A percentile compares a stretch with the other conserved stretches of the same genome.
phyloP scores from a whole-genome alignment of 1,140 invertebrate species.

The Eumeta japonica region DNA sequence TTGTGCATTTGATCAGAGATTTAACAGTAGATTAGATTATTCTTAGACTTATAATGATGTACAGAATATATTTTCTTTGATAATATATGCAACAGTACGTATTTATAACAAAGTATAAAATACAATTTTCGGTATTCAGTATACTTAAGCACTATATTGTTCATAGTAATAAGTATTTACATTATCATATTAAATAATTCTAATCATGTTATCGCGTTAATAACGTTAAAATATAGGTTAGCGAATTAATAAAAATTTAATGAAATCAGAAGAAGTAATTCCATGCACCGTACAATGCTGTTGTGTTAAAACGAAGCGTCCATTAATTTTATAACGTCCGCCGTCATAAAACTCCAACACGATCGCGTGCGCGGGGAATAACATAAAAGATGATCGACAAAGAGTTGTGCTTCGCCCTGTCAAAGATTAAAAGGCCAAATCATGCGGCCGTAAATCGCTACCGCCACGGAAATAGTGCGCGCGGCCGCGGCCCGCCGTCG shows the following conservation, averaged over 20 bases:
- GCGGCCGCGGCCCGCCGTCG: conserved; percentile 34
- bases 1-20: too few species aligned
- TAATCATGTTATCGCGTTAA: neutral
- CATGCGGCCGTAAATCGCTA: conserved; percentile 42
- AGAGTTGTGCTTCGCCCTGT: conserved; percentile 28
- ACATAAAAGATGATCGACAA: conserved; percentile 18
- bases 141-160: too few species aligned
- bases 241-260: conserved; percentile 1
- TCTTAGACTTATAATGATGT: too few species aligned
- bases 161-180: too few species aligned
- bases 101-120: too few species aligned
- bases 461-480: conserved; percentile 28
- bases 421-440: conserved; percentile 46
- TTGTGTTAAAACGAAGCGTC: neutral
- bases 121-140: too few species aligned
- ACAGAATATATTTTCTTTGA: too few species aligned
- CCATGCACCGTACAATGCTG: neutral
- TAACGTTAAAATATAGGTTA: neutral
- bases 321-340: too few species aligned
- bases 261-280: neutral
- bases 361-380: neutral
- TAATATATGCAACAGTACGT: too few species aligned
- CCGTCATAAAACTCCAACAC: too few species aligned
- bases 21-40: too few species aligned
- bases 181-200: too few species aligned